Conservation (phyloP, 2,113 vertebrate genomes). For the Podarcis raffonei region DNA sequence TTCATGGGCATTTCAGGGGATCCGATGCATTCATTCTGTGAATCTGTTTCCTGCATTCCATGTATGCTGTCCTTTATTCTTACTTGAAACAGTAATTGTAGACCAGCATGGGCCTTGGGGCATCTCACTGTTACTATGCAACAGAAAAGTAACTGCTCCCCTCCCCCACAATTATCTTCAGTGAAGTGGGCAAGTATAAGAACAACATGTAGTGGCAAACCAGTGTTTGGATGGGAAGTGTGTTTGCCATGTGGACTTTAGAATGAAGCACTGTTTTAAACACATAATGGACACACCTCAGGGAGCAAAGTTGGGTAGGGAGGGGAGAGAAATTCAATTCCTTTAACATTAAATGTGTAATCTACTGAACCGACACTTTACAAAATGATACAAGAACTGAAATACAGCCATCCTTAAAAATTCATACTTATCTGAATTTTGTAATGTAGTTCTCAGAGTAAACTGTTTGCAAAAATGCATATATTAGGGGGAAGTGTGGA, state of each 20-base stretch:
- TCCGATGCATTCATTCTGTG: not conserved
- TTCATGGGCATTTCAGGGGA: not conserved
- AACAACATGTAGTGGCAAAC: not conserved
- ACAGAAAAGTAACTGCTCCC: not conserved
- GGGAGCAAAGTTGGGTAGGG: not conserved
- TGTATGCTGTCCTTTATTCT: not conserved
- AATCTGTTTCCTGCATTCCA: not conserved
- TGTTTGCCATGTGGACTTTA: not conserved
- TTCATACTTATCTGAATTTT: no score
- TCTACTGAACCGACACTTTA: no score
- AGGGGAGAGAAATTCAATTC: no score
- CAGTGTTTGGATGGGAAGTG: not conserved
- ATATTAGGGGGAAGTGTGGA: no score
- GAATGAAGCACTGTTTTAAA: not conserved
- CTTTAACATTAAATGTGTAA: no score
- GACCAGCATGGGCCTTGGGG: not conserved
- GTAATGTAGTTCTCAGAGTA: no score
- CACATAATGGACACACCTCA: not conserved
- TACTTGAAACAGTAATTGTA: not conserved
- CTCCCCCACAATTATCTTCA: not conserved
- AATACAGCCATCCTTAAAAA: no score
- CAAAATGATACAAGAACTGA: no score
- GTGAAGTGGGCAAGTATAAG: not conserved
- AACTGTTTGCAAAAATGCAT: no score
- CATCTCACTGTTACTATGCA: not conserved